Evolutionary conservation across 2,113 vertebrate species (phyloP), one percentile per base, ranked within the genome.

Genomic region (Cephalopholis sonnerati): DNA sequence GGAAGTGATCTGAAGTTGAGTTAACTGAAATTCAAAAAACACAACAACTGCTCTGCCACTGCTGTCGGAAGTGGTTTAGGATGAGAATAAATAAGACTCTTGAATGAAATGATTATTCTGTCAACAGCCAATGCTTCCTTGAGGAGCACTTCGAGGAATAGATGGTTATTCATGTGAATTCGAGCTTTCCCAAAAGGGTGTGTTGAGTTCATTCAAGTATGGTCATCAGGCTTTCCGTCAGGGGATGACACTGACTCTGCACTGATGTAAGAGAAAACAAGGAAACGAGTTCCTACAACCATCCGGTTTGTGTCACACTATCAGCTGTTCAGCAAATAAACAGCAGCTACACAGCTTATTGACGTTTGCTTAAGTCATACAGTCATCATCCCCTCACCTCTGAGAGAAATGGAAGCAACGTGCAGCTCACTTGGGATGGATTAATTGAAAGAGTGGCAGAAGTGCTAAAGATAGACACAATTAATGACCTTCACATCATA

Each of bases 361-460:
- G 17, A 51, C 27, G 48, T 32, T 54, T 0, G 1, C 44, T 9
- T 2, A 44, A 3, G 48, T 76, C 39, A 62, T 15, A 20, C 29
- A 51, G 27, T 58, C 44, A 36, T 64, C 3, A 64, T 50, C 41
- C 12, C 3, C 66, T 29, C 36, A 24, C 1, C 67, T 8, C 32
- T 65, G 41, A 73, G 16, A 66, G 39, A 10, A 24, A 29, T 57
- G 1, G 13, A 46, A 72, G 15, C 5, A 6, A 46, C 4, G 2
- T 2, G 17, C 29, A 1, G 10, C 22, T 76, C 11, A 41, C 25
- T 11, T 76, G 25, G 7, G 58, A 46, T 20, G 36, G 50, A 58
- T 73, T 48, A 66, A 50, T 39, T 81, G 20, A 65, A 64, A 5
- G 1, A 48, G 48, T 64, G 68, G n/a, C 68, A 24, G 50, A 58